Base-by-base conservation (phyloP, 1,140 invertebrate genomes). In the Drosophila tristis region DNA sequence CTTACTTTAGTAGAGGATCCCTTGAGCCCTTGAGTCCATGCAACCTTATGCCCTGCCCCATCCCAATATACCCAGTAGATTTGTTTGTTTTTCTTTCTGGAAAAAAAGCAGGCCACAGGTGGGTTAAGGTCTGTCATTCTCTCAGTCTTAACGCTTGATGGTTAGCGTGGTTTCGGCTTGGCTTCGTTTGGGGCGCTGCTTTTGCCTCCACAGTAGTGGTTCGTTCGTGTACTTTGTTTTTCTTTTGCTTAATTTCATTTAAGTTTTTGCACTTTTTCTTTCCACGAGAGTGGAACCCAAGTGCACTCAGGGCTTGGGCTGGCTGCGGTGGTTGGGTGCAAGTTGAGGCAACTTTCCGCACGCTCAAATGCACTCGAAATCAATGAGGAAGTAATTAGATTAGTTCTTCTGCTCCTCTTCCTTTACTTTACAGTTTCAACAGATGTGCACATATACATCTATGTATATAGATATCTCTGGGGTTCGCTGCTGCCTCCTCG, bases 361-460 rank as follows among this genome's bases (percentile, higher is more conserved):
- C 73, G 74, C 73, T 77, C 73, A 76, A 76, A 67, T 68, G 74
- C 77, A 61, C 65, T 61, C 26, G 42, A 61, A 87, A 87, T 86
- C 82, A 86, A 87, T 86, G 74, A 87, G 82, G 82, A 86, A 86
- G 82, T 76, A 86, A 87, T 81, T 81, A 63, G 79, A 77, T 82
- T 77, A 76, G 58, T 63, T 75, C 60, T 44, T 25, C 11, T 15
- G 43, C 42, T 51, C 39, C 61, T 23, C 20, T 23, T 20, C 15
- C 39, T 42, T 42, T 49, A 29, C 13, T 25, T 74, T 65, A 55
- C 35, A 59, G 26, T 39, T 77, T 15, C 23, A n/a, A 13, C 29
- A 15, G 13, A 31, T 9, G 2, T 20, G 20, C 20, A 20, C 20
- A 9, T 8, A 31, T 31, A 4, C 4, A 35, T 11, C 11, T 35